Conservation (phyloP, 1,140 invertebrate species). For the Aphis craccivora region DNA sequence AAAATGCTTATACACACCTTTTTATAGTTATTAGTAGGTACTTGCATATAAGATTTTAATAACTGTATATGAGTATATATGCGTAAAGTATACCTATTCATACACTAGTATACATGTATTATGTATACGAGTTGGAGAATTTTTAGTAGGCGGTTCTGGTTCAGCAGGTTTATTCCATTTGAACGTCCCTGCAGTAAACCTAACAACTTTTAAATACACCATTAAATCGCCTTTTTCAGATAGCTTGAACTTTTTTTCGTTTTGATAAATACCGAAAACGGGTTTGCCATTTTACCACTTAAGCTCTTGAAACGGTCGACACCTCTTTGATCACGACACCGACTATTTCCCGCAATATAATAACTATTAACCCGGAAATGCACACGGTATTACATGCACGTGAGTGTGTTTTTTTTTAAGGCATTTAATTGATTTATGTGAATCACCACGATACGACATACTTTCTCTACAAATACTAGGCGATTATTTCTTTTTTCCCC, state of each 20-base stretch:
- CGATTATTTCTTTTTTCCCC: constrained; percentile 41
- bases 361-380: constrained; percentile 45
- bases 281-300: constrained; percentile 23
- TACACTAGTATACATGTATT: neutral
- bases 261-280: constrained; percentile 20
- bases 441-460: constrained; percentile 48
- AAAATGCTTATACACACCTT: neutral
- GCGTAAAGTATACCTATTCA: neutral
- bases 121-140: neutral
- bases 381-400: neutral
- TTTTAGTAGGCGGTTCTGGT: constrained; percentile 28
- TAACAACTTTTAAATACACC: constrained; percentile 32
- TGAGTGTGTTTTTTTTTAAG: constrained; percentile 40
- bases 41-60: neutral
- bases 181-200: constrained; percentile 5
- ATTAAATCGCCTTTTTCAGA: constrained; percentile 28
- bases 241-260: constrained; percentile 27
- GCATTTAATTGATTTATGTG: constrained; percentile 55
- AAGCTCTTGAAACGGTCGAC: constrained; percentile 24
- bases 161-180: constrained; percentile 17
- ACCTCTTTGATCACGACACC: constrained; percentile 30
- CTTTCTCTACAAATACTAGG: constrained; percentile 44
- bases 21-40: neutral
- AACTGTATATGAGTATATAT: neutral
- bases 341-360: constrained; percentile 15